Base-by-base conservation (phyloP, 2,113 vertebrate species). In the Philantomba maxwellii region DNA sequence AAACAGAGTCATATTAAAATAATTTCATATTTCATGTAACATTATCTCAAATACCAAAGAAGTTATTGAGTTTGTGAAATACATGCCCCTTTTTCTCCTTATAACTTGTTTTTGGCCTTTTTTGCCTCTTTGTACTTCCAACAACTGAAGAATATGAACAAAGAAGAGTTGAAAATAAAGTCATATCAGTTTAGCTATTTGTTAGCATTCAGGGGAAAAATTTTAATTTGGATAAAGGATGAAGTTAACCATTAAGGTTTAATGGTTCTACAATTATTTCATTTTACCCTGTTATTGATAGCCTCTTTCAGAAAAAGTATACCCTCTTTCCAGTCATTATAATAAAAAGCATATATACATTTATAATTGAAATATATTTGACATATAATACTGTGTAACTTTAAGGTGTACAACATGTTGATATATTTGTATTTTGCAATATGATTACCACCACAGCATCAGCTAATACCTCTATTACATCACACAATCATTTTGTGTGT, bases 1-100 rank as follows among this genome's bases (percentile, higher is more conserved):
- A 97, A 96, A 97, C 3, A 95, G 39, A 96, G 16, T 93, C 78
- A 92, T 19, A 53, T 23, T 91, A 60, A 51, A 47, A 70, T 55
- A 85, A 70, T 70, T 91, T 70, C 7, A 92, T 80, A 83, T 62
- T 92, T 90, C 66, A 93, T 64, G 13, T 64, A 45, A 49, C 15
- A 49, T 58, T 70, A 58, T 60, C 17, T 80, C 66, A 94, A 81
- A 26, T 88, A 85, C 10, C 33, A 93, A 82, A 90, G 7, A 87
- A 12, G 86, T 78, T 39, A 77, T 45, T 82, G 43, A 88, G 3
- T 82, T 84, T 78, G 19, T 57, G 6, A 85, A 80, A 94, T 66
- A 39, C 2, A 8, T 73, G 12, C 19, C 6, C 21, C 7, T 51
- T 81, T 88, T 95, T 93, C 5, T 39, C 73, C 25, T 51, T 53